Base-by-base conservation (phyloP, 2,888 invertebrate species). In the Callinectes sapidus region DNA sequence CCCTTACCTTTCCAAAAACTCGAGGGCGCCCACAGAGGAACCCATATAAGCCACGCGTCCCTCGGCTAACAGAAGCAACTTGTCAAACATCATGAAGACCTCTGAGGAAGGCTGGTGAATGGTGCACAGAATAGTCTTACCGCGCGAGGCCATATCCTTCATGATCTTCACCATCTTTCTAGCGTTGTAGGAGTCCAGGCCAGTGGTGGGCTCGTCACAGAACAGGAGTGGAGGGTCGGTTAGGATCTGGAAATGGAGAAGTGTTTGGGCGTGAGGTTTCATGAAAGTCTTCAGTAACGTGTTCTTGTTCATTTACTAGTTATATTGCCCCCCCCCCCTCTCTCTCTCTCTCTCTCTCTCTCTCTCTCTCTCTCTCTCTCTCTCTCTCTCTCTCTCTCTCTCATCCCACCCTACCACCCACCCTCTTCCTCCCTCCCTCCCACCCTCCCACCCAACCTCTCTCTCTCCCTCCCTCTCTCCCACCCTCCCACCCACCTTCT, bases 41-140 rank as follows among this genome's bases (percentile, higher is more conserved):
- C 97, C 96, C 95, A 96, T 95, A 95, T 95, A 97, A 0, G 96
- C 96, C 1, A 96, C 95, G 85, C 96, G 94, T 2, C 97, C 97
- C 94, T 96, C 96, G 0, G 96, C 96, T 95, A 96, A 94, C 87
- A 96, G 95, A 92, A 96, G 95, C 8, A 96, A 95, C 95, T 96
- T 95, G 94, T 96, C 96, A 95, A 99, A 99, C 96, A 98, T 97
- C 42, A 97, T 97, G 95, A 98, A 99, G 42, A 98, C 96, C 95
- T 99, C 98, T 0, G 98, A 98, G 0, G 98, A 98, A 0, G 99
- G 99, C 96, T 99, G 99, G 96, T 99, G 99, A 95, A 99, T 98
- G 0, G 99, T 99, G 95, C 98, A 97, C 32, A 99, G 97, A 90
- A 99, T 97, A 0, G 98, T 98, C 96, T 98, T 98, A 48, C 98